These are phyloP conservation scores for Alectoris magna DNA, from an alignment of 2,797 vertebrate genomes.

Conservation along the genomic window DNA sequence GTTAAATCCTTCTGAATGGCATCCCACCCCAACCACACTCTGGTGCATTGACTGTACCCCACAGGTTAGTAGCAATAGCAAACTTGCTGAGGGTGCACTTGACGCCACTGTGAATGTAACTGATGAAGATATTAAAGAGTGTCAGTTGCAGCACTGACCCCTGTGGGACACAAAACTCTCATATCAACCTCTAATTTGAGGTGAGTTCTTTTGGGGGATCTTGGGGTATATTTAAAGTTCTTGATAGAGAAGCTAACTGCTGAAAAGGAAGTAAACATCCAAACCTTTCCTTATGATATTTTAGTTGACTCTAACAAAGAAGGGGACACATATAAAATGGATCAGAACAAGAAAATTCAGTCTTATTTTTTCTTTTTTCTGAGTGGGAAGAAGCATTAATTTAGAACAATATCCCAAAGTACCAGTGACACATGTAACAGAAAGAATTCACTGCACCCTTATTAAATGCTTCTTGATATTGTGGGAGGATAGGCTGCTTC, in stretches of 20 bases:
- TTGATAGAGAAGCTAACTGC: neutral
- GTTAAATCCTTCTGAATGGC: too few relatives aligned
- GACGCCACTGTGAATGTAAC: too few relatives aligned
- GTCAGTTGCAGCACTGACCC: too few relatives aligned
- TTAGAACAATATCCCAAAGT: neutral
- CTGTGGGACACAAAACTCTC: too few relatives aligned
- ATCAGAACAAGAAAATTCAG: neutral
- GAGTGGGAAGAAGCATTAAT: neutral
- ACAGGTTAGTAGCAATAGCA: too few relatives aligned
- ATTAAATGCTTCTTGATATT: neutral
- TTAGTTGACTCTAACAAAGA: neutral
- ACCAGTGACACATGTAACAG: neutral
- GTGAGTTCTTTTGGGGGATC: neutral
- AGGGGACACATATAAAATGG: neutral
- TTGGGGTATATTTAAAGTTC: neutral
- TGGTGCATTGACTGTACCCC: too few relatives aligned
- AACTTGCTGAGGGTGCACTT: too few relatives aligned
- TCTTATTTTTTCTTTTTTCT: neutral
- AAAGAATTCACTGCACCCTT: neutral
- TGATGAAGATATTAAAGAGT: too few relatives aligned
- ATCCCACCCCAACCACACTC: too few relatives aligned
- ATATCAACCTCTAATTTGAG: neutral
- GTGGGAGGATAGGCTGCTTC: neutral
- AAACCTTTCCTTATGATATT: neutral
- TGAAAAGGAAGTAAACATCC: neutral